phyloP scores from a whole-genome alignment of 2,888 invertebrate species.

The Empis stercorea region DNA sequence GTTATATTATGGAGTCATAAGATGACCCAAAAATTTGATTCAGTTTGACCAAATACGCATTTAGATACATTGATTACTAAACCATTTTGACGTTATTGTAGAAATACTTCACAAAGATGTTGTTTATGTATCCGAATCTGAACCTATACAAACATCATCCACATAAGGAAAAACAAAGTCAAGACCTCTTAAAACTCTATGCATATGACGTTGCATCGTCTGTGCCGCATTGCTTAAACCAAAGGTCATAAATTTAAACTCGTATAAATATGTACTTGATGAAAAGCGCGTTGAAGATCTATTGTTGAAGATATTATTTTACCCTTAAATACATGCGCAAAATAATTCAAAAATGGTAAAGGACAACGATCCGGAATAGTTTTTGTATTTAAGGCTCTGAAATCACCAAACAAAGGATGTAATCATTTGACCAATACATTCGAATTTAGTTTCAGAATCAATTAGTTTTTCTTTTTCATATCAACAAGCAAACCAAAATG shows the following conservation, averaged over 20 bases:
- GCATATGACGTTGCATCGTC: background rate
- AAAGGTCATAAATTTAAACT: background rate
- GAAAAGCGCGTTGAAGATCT: background rate
- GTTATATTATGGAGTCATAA: background rate
- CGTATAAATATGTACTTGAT: background rate
- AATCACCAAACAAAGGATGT: background rate
- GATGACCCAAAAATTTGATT: background rate
- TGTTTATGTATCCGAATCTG: background rate
- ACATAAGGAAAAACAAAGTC: background rate
- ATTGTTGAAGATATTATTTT: background rate
- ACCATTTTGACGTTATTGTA: background rate
- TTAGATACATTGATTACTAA: background rate
- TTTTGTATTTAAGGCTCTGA: background rate
- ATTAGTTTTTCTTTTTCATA: background rate
- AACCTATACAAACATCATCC: background rate
- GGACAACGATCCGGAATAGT: background rate
- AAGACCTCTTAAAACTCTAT: background rate
- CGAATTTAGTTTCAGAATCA: background rate
- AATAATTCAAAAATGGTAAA: constrained; percentile 1
- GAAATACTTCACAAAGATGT: background rate
- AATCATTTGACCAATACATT: background rate
- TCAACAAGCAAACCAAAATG: constrained; percentile 4
- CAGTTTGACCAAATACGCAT: background rate
- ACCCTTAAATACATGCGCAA: constrained; percentile 1
- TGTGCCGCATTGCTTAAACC: constrained; percentile 6